phyloP scores from a whole-genome alignment of 2,797 vertebrate species.

The Caiman crocodilus region DNA sequence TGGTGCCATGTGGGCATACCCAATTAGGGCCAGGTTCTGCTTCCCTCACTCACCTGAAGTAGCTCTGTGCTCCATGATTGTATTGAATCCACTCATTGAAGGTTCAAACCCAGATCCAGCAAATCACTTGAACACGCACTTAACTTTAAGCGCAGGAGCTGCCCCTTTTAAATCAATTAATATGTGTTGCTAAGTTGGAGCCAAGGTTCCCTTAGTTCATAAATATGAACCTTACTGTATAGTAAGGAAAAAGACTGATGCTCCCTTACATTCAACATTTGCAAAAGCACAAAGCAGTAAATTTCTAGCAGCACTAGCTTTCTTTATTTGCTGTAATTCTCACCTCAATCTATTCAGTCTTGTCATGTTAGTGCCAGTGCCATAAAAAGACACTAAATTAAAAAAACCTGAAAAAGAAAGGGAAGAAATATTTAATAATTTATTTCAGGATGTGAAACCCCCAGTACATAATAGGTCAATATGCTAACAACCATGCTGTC shows the following conservation, averaged over 20 bases:
- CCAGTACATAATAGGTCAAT: not conserved
- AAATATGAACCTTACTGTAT: no score
- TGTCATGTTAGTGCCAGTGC: not conserved
- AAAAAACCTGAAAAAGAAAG: not conserved
- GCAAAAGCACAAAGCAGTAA: not conserved
- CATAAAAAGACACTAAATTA: not conserved
- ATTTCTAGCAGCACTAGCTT: not conserved
- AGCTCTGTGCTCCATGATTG: not conserved
- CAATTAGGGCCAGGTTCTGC: not conserved
- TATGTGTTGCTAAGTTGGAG: no score
- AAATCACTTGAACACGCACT: fast-evolving
- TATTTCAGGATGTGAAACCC: not conserved
- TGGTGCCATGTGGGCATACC: no score
- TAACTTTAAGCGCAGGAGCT: fast-evolving
- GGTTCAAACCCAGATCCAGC: fast-evolving
- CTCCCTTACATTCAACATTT: not conserved
- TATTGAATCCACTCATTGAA: not conserved
- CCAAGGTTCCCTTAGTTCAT: no score
- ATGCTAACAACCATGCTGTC: not conserved
- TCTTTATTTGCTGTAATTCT: not conserved
- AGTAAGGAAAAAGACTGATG: not conserved
- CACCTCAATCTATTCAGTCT: not conserved
- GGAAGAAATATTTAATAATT: not conserved
- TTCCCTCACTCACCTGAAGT: not conserved
- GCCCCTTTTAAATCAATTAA: not conserved